Base-by-base conservation (phyloP, 35 echinoderm and acorn worm genomes). In the Diadema setosum region DNA sequence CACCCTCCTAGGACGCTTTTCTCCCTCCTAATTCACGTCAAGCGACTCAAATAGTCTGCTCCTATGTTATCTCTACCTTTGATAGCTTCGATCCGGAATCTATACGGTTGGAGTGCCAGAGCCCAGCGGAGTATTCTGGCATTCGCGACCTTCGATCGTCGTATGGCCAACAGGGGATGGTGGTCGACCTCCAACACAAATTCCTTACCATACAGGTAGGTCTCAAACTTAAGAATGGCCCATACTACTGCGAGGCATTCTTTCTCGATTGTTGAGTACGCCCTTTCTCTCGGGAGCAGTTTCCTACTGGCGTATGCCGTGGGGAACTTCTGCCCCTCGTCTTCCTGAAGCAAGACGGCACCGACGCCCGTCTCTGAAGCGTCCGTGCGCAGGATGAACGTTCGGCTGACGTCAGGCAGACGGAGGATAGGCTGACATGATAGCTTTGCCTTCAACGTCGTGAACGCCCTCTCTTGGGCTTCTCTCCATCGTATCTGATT, bases 111-210 rank as follows among this genome's bases (percentile, higher is more conserved):
- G 2, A 87, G 65, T 24, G 61, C 61, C 1, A 87, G 44, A 75
- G 85, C 85, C 85, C 61, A 87, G 15, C 61, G 37, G 46, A 88
- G n/a, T n/a, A n/a, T n/a, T n/a, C n/a, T n/a, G n/a, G n/a, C n/a
- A n/a, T n/a, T n/a, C n/a, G n/a, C n/a, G 12, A 88, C 42, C 3
- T 88, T 81, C 32, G 76, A 81, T 41, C 45, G 2, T 11, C 87
- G 17, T 4, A 91, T 73, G 40, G 14, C 86, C n/a, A 25, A 32
- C 5, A 91, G 39, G 0, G 90, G 90, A 23, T 91, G 82, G 26
- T 91, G 90, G 45, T 91, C 90, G 18, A 82, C 85, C 50, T 91
- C 58, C 2, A 91, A 11, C 6, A 91, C 41, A 70, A 91, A 91
- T 69, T 39, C 37, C 59, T 81, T 82, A n/a, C 69, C 86, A 82